A percentile compares a stretch with the other conserved stretches of the same genome.
Conservation (phyloP, 2,797 vertebrate species). For the Micropoecilia bifurca region DNA sequence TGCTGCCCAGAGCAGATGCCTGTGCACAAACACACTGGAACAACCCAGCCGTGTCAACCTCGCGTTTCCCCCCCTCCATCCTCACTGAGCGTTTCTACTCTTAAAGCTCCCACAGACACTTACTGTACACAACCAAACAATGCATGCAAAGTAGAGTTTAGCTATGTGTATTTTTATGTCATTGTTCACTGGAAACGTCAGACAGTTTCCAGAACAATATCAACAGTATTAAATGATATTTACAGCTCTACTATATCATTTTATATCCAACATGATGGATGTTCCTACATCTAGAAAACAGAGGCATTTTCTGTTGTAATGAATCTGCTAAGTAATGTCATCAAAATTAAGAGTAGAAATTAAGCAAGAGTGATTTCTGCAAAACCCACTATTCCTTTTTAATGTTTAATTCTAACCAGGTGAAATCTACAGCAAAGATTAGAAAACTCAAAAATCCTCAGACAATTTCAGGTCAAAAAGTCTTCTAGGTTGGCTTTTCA, state of each 20-base stretch:
- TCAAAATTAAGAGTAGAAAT: not conserved
- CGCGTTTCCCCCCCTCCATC: conserved; percentile 27
- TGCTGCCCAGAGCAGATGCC: conserved; percentile 68
- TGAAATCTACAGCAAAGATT: no score
- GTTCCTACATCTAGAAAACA: not conserved
- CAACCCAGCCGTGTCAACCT: conserved; percentile 70
- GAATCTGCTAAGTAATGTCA: not conserved
- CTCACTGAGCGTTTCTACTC: conserved; percentile 31
- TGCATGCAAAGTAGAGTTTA: not conserved
- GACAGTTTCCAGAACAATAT: not conserved
- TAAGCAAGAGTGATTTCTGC: no score
- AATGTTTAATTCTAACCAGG: no score
- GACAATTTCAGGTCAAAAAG: not conserved
- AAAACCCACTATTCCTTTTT: no score
- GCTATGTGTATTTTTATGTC: not conserved
- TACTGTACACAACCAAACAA: not conserved
- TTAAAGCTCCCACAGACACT: conserved; percentile 19
- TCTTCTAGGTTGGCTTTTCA: not conserved
- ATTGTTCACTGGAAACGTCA: not conserved
- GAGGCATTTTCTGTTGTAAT: not conserved
- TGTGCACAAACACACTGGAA: conserved; percentile 66
- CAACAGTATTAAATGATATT: not conserved
- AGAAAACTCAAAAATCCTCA: not conserved
- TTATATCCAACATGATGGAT: not conserved
- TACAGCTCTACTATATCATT: not conserved